These are phyloP conservation scores for Beroe forskalii DNA, from an alignment of 37 sponge, comb jelly and placozoan genomes.

Conservation along the genomic window DNA sequence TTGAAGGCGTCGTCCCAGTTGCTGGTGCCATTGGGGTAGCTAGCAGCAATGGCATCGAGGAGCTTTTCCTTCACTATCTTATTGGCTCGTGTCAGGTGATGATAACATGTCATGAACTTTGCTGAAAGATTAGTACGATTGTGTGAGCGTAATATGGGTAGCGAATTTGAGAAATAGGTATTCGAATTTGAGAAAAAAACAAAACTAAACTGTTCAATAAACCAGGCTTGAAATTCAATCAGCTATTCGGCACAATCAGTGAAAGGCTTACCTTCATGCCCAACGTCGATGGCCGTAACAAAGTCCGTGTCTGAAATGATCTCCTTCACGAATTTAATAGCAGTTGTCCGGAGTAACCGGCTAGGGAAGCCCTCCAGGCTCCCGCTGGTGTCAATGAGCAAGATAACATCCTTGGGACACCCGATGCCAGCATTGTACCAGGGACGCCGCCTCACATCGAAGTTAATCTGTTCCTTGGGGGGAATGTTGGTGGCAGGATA, in stretches of 20 bases:
- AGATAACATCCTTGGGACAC: conserved; percentile 36
- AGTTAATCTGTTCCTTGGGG: conserved; percentile 24
- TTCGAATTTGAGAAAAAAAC: not conserved
- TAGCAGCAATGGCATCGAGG: not conserved
- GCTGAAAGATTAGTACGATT: too few relatives aligned
- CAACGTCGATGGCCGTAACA: conserved; percentile 46
- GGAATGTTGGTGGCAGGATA: conserved; percentile 36
- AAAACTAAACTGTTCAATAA: not conserved
- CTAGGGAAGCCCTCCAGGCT: conserved; percentile 37
- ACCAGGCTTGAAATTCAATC: too few relatives aligned
- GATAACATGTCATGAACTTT: conserved; percentile 13
- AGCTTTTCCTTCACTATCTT: not conserved
- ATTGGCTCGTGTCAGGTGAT: conserved; percentile 5
- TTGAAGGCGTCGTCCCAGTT: conserved; percentile 26
- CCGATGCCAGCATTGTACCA: conserved; percentile 53
- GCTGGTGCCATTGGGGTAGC: conserved; percentile 22
- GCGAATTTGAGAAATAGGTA: not conserved
- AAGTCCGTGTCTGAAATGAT: conserved; percentile 39
- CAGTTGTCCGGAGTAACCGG: not conserved
- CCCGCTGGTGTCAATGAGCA: conserved; percentile 29
- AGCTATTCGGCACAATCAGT: too few relatives aligned
- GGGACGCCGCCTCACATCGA: conserved; percentile 34
- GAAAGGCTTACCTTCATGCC: not conserved
- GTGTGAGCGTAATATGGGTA: too few relatives aligned
- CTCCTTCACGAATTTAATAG: conserved; percentile 19